Base-by-base conservation (phyloP, 1,140 invertebrate species). In the Trissolcus basalis region DNA sequence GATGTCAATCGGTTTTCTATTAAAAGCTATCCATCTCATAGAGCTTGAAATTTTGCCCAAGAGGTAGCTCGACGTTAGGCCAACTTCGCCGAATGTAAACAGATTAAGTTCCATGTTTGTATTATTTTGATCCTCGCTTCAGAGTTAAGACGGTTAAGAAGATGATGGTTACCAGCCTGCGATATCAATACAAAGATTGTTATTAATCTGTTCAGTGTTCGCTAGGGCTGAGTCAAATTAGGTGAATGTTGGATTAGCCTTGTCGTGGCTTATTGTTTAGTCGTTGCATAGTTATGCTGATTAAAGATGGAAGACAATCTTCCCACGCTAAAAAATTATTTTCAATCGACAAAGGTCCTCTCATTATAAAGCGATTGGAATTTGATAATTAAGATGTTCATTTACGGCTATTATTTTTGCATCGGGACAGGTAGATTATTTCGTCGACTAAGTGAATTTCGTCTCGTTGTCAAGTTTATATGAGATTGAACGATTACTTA, bases 1-100 rank as follows among this genome's bases (percentile, higher is more conserved):
- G 56, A 55, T 71, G 67, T 53, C 61, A 71, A 77, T 67, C 50
- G 61, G n/a, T n/a, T 49, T 54, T 35, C 51, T 58, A 63, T 71
- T 61, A 55, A 69, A 77, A 65, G 56, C 67, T 48, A 53, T 58
- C 32, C 27, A 33, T 15, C 45, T 51, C 45, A 39, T 41, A 10
- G 50, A 55, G 64, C 60, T 74, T 74, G 54, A 35, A 49, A 15
- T 43, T 12, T 36, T 16, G 39, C 12, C n/a, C n/a, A 4, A 11
- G 3, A 39, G 7, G 11, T 27, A 0, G 45, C 39, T 9, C 15
- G 45, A 11, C 14, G 32, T 35, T 47, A 16, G 19, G 13, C 41
- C 33, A 58, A 58, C 53, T 72, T 58, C 15, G 61, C 4, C 45
- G 15, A 67, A 73, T 60, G 51, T 65, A 65, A 61, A 73, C 44